Evolutionary conservation across 2,113 vertebrate genomes (phyloP), one percentile per base, ranked within the genome.

Genomic region (Cephalophus harveyi): DNA sequence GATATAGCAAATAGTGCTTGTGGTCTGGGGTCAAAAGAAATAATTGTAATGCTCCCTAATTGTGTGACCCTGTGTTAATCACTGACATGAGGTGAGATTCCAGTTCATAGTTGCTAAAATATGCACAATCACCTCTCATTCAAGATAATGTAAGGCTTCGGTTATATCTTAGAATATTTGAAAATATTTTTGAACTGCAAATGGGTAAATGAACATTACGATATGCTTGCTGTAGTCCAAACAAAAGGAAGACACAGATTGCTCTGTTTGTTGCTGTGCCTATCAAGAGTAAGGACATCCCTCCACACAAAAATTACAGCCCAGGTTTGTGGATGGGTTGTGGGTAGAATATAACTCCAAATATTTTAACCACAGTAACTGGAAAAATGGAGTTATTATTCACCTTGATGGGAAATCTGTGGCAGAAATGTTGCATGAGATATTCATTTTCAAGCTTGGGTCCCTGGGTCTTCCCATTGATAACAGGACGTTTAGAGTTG

Each of bases 1-100:
- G 9, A 55, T 59, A 19, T 48, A 43, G 13, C 46, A 94, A 96
- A 87, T 15, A 57, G 28, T 76, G 12, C 19, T 74, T 84, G 3
- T 76, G 50, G 33, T 46, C 40, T 67, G 27, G 12, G 62, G 13
- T 93, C 50, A 84, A 92, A 89, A 84, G 10, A 85, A 90, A 90
- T 62, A 79, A 48, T 8, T 76, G 4, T 0, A 90, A 16, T 57
- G 5, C 4, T 90, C 30, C 27, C 8, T 93, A 64, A 91, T 21
- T 89, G 50, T 46, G n/a, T 67, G 64, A 88, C 27, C 13, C 50
- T 28, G 7, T 59, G 6, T 3, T 67, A 76, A 55, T 79, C 4
- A 55, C 23, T 16, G 12, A 81, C 36, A 52, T 43, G 23, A 2
- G 46, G 33, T 76, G 81, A 95, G 16, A 92, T 79, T 89, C n/a